Base-by-base conservation (phyloP, 2,113 vertebrate genomes). In the Rhodinocichla rosea region DNA sequence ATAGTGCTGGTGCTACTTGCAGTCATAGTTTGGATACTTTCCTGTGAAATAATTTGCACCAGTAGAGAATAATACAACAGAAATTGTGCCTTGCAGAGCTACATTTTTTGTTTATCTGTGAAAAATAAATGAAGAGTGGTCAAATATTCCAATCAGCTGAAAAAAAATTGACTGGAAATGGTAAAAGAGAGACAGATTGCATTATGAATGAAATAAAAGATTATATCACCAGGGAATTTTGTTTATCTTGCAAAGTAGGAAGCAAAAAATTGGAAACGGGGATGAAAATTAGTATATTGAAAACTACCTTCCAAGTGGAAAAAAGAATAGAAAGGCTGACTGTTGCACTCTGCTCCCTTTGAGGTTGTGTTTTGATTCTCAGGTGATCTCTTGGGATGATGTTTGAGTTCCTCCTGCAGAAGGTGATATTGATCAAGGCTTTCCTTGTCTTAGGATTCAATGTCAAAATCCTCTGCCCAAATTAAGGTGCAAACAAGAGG, bases 401-500 rank as follows among this genome's bases (percentile, higher is more conserved):
- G 13, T 64, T 71, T 69, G 35, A 52, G 7, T 15, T 81, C 8
- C 6, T 80, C 9, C 27, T 90, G 64, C 15, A 87, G 63, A 68
- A 55, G 44, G 4, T 73, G 11, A 10, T 20, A 35, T 7, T 13
- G 4, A 7, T 42, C 45, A 5, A 68, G 49, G 19, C n/a, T 75
- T 91, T 39, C 32, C 11, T 88, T 70, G 76, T n/a, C 9, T 32
- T 37, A 22, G 0, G 0, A 37, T 18, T 59, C 17, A 17, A 0
- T 26, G 5, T 32, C 32, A 14, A 67, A 42, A 11, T 37, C 11
- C 32, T 27, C 32, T 59, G 44, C 37, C 21, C 37, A 44, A 59
- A 68, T 42, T 18, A 37, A 27, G 32, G 21, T 32, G 33, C 37
- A 59, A 32, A 59, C 11, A 32, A 32, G 52, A 49, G 11, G 17